These are phyloP conservation scores for Caenorhabditis sp. DNA, from an alignment of 2,888 invertebrate genomes.

Conservation along the genomic window DNA sequence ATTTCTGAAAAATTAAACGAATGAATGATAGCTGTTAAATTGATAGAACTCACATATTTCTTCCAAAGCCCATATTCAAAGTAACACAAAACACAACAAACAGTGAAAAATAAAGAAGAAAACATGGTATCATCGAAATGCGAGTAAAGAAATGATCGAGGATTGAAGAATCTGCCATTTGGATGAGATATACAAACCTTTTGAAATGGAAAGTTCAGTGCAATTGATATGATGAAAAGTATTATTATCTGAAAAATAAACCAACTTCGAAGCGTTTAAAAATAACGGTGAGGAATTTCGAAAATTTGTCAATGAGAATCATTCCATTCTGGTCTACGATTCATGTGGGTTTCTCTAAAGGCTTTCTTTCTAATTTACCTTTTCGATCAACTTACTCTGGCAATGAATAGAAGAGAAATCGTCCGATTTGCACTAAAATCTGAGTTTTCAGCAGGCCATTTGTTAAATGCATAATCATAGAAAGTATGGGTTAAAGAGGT, in stretches of 20 bases:
- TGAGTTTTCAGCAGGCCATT: conserved; percentile 18
- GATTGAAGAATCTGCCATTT: conserved; percentile 17
- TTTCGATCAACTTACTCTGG: conserved; percentile 5
- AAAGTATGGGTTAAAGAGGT: conserved; percentile 4
- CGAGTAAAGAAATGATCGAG: conserved; percentile 18
- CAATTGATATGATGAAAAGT: conserved; percentile 12
- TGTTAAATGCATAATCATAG: conserved; percentile 13
- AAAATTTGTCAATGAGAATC: too few relatives aligned
- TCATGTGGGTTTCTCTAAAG: neutral
- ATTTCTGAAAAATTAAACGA: conserved; percentile 5
- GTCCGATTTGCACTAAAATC: conserved; percentile 4
- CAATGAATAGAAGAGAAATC: conserved; percentile 3
- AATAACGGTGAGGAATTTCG: too few relatives aligned
- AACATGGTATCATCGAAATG: conserved; percentile 16
- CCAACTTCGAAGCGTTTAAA: too few relatives aligned
- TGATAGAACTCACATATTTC: conserved; percentile 9
- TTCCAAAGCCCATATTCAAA: conserved; percentile 16
- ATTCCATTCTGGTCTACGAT: too few relatives aligned
- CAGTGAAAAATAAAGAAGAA: conserved; percentile 23
- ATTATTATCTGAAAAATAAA: conserved; percentile 9
- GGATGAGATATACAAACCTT: conserved; percentile 20
- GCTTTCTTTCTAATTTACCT: neutral
- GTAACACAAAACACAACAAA: conserved; percentile 15
- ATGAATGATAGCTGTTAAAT: neutral
- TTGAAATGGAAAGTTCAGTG: conserved; percentile 21